Percentiles rank a stretch among this genome's conserved stretches.
Conservation (phyloP, 2,113 vertebrate species). For the Mustelus asterias region DNA sequence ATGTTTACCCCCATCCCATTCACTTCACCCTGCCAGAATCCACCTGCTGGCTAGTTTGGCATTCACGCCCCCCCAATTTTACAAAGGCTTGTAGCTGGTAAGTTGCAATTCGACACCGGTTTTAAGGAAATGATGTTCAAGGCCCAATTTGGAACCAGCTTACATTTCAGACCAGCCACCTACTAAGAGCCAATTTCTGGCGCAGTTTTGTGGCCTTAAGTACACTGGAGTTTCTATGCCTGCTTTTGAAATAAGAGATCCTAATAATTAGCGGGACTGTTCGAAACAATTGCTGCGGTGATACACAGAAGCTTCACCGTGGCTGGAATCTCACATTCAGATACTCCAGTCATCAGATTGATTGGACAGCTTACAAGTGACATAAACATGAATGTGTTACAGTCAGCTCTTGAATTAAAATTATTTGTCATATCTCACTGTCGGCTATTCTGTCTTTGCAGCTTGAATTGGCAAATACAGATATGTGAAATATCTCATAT, state of each 20-base stretch:
- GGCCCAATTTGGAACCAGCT: not conserved
- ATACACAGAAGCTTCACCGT: not conserved
- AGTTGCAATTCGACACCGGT: not conserved
- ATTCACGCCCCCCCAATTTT: not conserved
- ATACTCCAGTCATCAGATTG: not conserved
- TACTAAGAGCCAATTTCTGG: not conserved
- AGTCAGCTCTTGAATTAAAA: not conserved
- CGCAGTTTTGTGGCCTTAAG: not conserved
- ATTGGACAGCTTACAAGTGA: not conserved
- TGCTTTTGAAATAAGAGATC: not conserved
- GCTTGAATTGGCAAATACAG: not conserved
- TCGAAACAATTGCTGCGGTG: not conserved
- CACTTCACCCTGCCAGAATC: not conserved
- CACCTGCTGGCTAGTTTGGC: not conserved
- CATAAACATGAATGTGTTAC: not conserved
- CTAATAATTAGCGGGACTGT: not conserved
- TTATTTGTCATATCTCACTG: not conserved
- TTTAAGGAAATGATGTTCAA: not conserved
- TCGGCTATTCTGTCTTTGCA: not conserved
- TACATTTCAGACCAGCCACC: not conserved
- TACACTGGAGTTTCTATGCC: not conserved
- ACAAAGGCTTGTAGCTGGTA: not conserved
- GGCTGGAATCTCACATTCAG: not conserved
- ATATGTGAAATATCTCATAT: not conserved
- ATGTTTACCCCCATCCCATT: not conserved